Evolutionary conservation across 2,797 vertebrate genomes (phyloP).

Genomic region (Menidia menidia): DNA sequence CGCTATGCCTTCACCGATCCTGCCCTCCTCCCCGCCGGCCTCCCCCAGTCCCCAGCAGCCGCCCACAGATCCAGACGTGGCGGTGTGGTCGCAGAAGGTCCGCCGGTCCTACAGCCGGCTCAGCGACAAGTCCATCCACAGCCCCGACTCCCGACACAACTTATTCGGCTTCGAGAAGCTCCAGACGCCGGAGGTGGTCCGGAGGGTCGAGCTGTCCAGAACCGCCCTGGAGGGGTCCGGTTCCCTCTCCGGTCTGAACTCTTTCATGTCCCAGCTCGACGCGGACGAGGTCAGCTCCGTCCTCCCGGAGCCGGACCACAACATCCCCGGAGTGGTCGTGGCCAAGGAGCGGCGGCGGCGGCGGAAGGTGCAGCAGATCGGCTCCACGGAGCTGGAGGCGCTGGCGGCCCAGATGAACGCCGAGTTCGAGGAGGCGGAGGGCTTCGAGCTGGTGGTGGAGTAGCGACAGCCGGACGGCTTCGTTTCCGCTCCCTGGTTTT

Average conservation of each 20-base stretch:
- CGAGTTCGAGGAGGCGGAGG: slow-evolving; percentile 72
- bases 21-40: slow-evolving; percentile 49
- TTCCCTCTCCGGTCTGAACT: slow-evolving; percentile 38
- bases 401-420: slow-evolving; percentile 74
- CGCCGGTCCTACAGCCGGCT: slow-evolving; percentile 76
- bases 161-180: slow-evolving; percentile 74
- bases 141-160: slow-evolving; percentile 42
- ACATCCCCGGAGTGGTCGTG: slow-evolving; percentile 73
- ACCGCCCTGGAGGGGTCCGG: slow-evolving; percentile 32
- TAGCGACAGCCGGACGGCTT: too few species aligned
- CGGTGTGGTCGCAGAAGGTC: slow-evolving; percentile 68
- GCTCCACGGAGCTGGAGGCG: slow-evolving; percentile 55
- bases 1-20: slow-evolving; percentile 64
- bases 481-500: too few species aligned
- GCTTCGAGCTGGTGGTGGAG: slow-evolving; percentile 73
- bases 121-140: slow-evolving; percentile 55
- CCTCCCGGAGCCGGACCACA: slow-evolving; percentile 43
- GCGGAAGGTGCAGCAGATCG: slow-evolving; percentile 65
- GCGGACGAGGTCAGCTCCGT: slow-evolving; percentile 18
- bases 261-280: slow-evolving; percentile 58
- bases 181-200: slow-evolving; percentile 64
- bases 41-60: background rate
- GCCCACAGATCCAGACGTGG: slow-evolving; percentile 19
- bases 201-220: background rate
- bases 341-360: slow-evolving; percentile 64